Conservation (phyloP, 2,888 invertebrate genomes). For the Lithophane socia region DNA sequence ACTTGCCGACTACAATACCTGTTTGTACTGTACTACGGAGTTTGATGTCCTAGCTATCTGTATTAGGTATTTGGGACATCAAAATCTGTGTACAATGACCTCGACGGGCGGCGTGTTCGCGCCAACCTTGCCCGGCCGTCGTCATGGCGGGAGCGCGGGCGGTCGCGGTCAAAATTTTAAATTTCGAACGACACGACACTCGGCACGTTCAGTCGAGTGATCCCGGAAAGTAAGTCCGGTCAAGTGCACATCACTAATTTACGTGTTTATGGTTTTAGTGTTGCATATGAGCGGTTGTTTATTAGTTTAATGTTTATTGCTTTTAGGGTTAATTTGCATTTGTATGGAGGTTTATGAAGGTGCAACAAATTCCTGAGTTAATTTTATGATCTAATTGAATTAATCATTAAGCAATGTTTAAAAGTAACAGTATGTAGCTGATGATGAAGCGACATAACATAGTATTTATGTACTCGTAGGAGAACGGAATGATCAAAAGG, state of each 20-base stretch:
- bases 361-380: constrained; percentile 24
- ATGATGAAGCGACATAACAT: not conserved
- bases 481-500: not conserved
- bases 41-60: constrained; percentile 70
- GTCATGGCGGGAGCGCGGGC: constrained; percentile 71
- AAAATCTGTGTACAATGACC: constrained; percentile 87
- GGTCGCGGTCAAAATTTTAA: constrained; percentile 73
- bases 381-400: constrained; percentile 21
- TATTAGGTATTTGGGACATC: constrained; percentile 87
- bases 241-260: constrained; percentile 66
- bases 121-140: constrained; percentile 80
- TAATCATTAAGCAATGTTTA: constrained; percentile 5
- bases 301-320: constrained; percentile 52
- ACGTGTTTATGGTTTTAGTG: constrained; percentile 61
- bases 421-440: constrained; percentile 4
- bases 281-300: constrained; percentile 44
- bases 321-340: constrained; percentile 44
- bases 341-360: constrained; percentile 43
- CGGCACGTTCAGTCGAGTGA: constrained; percentile 60
- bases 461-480: not conserved
- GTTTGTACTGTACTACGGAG: constrained; percentile 56
- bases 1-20: constrained; percentile 51
- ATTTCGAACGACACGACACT: constrained; percentile 67
- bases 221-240: constrained; percentile 67
- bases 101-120: constrained; percentile 80